Evolutionary conservation across 2,797 vertebrate species (phyloP), one percentile per base, ranked within the genome.

Genomic region (Sciaenops ocellatus): DNA sequence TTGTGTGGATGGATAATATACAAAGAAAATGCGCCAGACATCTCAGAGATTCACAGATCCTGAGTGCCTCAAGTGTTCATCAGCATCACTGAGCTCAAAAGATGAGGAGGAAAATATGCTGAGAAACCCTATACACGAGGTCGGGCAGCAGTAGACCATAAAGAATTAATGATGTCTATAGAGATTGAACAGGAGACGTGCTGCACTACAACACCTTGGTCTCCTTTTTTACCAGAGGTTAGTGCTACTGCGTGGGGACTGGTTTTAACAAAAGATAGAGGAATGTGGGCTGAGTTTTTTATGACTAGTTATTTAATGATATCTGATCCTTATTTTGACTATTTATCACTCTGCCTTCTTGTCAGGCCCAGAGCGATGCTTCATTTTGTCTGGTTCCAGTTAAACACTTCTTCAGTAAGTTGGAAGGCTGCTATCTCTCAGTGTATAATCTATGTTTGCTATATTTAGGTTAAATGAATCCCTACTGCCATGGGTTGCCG

Each of bases 131-230:
- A 71, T 74, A 76, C 79, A 83, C 85, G 82, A 90, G 81, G 87
- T 85, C 86, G 64, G 79, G 85, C 87, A 84, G 83, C 76, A 83
- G 76, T 68, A 82, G 87, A 86, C 87, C 84, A 90, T 94, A 86
- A 93, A 94, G 82, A 93, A 93, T 93, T 90, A 86, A 93, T 92
- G 77, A 65, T 16, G 47, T 88, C 80, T 84, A 67, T 86, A 78
- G 91, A 91, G 85, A 88, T 62, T 83, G 80, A 82, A 80, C 67
- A 78, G 72, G 74, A 87, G 72, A 87, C 54, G 54, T 78, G 83
- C 73, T 88, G 63, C 78, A 69, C 78, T 84, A 81, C 73, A 85
- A 77, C 88, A 87, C 79, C 85, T 83, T 76, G 38, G 68, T 67
- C 82, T 85, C 54, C 52, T 73, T 66, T 71, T 76, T 70, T 72